These are phyloP conservation scores for Camponotus floridanus DNA, from an alignment of 1,140 invertebrate species.

Conservation along the genomic window DNA sequence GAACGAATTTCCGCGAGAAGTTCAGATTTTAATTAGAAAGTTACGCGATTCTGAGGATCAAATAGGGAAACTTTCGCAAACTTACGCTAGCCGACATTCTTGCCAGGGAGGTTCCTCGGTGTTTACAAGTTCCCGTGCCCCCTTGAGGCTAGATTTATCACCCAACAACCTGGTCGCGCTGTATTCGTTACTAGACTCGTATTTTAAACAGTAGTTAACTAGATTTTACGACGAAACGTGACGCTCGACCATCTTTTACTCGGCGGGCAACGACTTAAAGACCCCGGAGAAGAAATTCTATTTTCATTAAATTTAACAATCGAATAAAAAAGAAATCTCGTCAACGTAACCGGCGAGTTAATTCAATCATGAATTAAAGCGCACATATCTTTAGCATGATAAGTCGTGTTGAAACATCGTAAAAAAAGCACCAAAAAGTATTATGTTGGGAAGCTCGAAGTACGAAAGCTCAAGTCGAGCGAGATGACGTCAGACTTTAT, in stretches of 20 bases:
- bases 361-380: constrained; percentile 9
- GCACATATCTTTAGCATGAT: not conserved
- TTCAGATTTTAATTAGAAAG: constrained; percentile 76
- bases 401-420: not conserved
- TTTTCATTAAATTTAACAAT: constrained; percentile 37
- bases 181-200: constrained; percentile 8
- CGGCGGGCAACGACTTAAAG: not conserved
- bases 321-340: constrained; percentile 7
- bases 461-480: not conserved
- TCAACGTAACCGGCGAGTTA: not conserved
- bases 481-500: constrained; percentile 20
- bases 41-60: constrained; percentile 72
- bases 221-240: not conserved
- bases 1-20: constrained; percentile 60
- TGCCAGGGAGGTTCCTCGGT: constrained; percentile 32
- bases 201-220: constrained; percentile 26
- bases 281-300: not conserved
- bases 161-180: constrained; percentile 60
- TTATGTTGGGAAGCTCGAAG: constrained; percentile 10
- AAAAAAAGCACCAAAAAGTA: constrained; percentile 15
- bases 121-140: constrained; percentile 63
- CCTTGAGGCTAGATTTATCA: constrained; percentile 68
- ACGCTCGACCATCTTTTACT: not conserved
- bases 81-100: constrained; percentile 7
- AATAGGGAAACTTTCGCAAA: constrained; percentile 62